A percentile compares a stretch with the other conserved stretches of the same genome.
These are phyloP conservation scores for Xyliphius kryptos DNA, from an alignment of 2,113 vertebrate genomes.

Conservation along the genomic window DNA sequence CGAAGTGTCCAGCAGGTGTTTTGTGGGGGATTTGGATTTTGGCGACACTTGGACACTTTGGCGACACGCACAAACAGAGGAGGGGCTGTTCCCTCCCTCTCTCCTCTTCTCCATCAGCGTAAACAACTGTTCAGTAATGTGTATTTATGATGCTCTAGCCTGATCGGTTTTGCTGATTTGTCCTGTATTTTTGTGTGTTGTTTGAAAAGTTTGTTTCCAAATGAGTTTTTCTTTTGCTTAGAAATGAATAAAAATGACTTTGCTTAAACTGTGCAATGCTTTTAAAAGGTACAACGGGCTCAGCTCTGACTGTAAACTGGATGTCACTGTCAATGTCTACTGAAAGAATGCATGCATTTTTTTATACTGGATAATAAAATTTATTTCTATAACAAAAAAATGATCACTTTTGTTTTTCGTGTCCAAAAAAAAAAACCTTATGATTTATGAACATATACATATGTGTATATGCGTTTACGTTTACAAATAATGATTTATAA, in stretches of 20 bases:
- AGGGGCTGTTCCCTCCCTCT: not conserved
- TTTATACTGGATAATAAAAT: constrained; percentile 32
- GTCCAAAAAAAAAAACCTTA: too few species aligned
- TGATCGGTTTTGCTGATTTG: not conserved
- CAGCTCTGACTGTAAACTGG: constrained; percentile 29
- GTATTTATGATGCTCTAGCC: constrained; percentile 30
- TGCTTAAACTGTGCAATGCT: not conserved
- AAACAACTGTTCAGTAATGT: constrained; percentile 8
- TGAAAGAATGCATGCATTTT: constrained; percentile 39
- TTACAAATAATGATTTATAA: too few species aligned
- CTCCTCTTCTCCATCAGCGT: constrained; percentile 1
- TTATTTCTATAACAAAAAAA: constrained; percentile 11
- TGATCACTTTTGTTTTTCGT: not conserved
- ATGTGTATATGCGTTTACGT: too few species aligned
- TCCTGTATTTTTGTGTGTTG: constrained; percentile 4
- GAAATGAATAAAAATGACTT: constrained; percentile 23
- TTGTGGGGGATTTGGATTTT: not conserved
- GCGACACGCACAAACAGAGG: constrained; percentile 4
- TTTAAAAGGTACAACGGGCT: constrained; percentile 1
- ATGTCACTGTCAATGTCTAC: constrained; percentile 31
- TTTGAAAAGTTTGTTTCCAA: constrained; percentile 20
- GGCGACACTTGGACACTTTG: constrained; percentile 2
- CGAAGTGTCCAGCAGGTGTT: constrained; percentile 4
- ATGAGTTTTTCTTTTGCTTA: too few species aligned
- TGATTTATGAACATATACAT: too few species aligned